phyloP scores from a whole-genome alignment of 2,888 invertebrate species.

The Syrista parreyssii region DNA sequence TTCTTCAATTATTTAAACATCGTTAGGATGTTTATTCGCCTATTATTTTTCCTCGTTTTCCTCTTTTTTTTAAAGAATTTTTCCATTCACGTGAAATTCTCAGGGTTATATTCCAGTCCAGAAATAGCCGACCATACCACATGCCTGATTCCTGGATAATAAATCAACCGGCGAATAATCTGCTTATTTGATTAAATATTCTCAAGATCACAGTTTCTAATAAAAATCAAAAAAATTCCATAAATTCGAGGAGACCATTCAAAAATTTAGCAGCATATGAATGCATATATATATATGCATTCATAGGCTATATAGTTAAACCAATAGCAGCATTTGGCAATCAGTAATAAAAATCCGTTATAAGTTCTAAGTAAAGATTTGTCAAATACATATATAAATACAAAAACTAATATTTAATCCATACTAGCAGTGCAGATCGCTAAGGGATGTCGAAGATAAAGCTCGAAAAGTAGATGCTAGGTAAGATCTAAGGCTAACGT shows the following conservation, averaged over 20 bases:
- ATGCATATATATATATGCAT: neutral
- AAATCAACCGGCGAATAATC: neutral
- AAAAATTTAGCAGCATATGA: neutral
- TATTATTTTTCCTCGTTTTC: neutral
- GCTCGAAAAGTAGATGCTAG: neutral
- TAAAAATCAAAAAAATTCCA: neutral
- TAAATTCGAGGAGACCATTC: neutral
- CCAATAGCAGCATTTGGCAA: neutral
- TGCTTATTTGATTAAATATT: neutral
- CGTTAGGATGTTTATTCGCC: neutral
- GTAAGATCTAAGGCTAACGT: neutral
- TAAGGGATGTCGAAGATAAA: neutral
- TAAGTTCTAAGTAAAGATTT: neutral
- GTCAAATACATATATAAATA: neutral
- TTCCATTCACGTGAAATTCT: neutral
- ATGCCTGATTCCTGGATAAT: neutral
- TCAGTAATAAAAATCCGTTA: neutral
- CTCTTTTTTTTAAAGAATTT: neutral
- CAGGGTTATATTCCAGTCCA: neutral
- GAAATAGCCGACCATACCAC: neutral
- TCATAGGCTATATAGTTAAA: neutral
- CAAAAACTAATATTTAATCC: neutral
- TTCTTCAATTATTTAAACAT: neutral
- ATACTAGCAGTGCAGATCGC: neutral
- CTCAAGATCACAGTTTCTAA: neutral